Conservation (phyloP, 2,113 vertebrate genomes). For the Vanacampus margaritifer region DNA sequence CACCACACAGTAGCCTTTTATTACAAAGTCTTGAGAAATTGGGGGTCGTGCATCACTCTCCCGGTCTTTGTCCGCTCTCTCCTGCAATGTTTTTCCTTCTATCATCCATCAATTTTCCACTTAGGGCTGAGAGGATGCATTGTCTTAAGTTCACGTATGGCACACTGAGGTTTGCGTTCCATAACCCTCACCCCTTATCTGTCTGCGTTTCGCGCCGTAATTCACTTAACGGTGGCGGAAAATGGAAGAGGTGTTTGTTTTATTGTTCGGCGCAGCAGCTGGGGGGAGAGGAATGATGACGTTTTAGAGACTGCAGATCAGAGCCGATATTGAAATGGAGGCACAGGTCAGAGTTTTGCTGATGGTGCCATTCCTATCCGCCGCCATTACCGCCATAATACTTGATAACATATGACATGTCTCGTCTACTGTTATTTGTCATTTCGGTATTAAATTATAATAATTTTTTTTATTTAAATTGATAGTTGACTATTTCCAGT, state of each 20-base stretch:
- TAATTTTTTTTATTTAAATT: too few species aligned
- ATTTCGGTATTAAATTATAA: not conserved
- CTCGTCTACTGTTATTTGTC: too few species aligned
- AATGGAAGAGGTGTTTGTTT: slow-evolving; percentile 49
- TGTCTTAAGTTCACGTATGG: slow-evolving; percentile 48
- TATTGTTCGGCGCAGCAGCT: slow-evolving; percentile 43
- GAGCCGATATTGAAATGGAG: slow-evolving; percentile 5
- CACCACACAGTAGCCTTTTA: slow-evolving; percentile 60
- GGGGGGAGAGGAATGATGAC: slow-evolving; percentile 34
- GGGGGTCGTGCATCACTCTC: slow-evolving; percentile 61
- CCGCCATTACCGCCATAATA: not conserved
- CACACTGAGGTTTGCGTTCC: slow-evolving; percentile 24
- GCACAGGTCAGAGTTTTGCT: not conserved
- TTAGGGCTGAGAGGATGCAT: slow-evolving; percentile 47
- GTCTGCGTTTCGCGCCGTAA: slow-evolving; percentile 48
- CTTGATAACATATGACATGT: not conserved
- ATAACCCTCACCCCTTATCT: slow-evolving; percentile 35
- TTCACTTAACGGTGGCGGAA: slow-evolving; percentile 57
- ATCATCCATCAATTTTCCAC: slow-evolving; percentile 53
- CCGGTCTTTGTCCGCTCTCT: slow-evolving; percentile 32
- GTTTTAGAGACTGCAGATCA: slow-evolving; percentile 26
- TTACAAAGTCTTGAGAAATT: slow-evolving; percentile 65
- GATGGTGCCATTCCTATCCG: not conserved
- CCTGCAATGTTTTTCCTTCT: slow-evolving; percentile 35
- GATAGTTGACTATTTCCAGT: too few species aligned